Conservation (phyloP, 2,888 invertebrate species). For the Allygus modestus region DNA sequence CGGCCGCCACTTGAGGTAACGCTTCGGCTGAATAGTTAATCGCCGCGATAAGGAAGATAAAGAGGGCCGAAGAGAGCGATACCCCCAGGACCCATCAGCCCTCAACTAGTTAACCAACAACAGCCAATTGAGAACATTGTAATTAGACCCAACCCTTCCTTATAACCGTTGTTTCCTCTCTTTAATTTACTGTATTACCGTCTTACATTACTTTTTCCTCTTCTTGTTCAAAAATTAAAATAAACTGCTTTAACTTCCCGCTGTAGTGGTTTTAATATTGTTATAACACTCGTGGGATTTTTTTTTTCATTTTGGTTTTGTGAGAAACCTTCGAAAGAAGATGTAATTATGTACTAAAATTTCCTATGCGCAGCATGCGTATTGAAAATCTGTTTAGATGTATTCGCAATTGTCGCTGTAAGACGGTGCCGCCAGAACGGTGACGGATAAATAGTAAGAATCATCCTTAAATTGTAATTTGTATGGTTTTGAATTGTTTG, state of each 20-base stretch:
- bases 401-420: too few species aligned
- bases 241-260: not conserved
- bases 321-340: too few species aligned
- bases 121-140: slow-evolving; percentile 52
- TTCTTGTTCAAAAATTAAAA: slow-evolving; percentile 31
- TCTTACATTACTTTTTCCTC: slow-evolving; percentile 39
- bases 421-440: too few species aligned
- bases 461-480: too few species aligned
- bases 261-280: not conserved
- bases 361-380: too few species aligned
- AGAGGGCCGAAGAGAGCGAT: slow-evolving; percentile 44
- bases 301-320: too few species aligned
- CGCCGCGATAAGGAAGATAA: slow-evolving; percentile 48
- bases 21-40: slow-evolving; percentile 47
- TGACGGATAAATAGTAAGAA: too few species aligned
- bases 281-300: not conserved
- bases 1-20: slow-evolving; percentile 34
- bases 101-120: slow-evolving; percentile 24
- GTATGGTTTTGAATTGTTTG: too few species aligned
- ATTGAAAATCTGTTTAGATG: too few species aligned
- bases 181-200: slow-evolving; percentile 34
- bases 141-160: slow-evolving; percentile 41
- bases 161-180: slow-evolving; percentile 36
- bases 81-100: slow-evolving; percentile 42
- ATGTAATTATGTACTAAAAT: too few species aligned